Conservation (phyloP, 2,113 vertebrate species). For the Microtus oregoni region DNA sequence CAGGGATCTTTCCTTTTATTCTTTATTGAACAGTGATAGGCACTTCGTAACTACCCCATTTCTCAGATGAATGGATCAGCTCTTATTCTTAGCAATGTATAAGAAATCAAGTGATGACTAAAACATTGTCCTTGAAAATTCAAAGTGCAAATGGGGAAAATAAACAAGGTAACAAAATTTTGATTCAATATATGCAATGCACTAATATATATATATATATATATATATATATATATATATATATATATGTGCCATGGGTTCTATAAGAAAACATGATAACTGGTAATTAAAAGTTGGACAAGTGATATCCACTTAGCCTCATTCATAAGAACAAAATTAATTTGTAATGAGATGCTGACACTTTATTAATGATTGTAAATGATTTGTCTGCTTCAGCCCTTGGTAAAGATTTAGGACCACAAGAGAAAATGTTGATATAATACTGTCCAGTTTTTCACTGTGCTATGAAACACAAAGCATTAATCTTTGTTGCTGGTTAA, state of each 20-base stretch:
- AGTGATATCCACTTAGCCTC: conserved; percentile 19
- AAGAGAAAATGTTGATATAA: conserved; percentile 8
- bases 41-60: conserved; percentile 10
- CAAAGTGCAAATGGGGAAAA: conserved; percentile 9
- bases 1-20: conserved; percentile 29
- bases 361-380: conserved; percentile 11
- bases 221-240: too few relatives aligned
- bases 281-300: conserved; percentile 6
- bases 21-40: neutral
- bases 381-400: conserved; percentile 14
- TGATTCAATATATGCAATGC: conserved; percentile 1
- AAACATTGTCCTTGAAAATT: neutral
- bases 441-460: neutral
- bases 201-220: neutral
- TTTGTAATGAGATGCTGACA: neutral
- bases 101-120: conserved; percentile 18
- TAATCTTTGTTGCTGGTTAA: conserved; percentile 48
- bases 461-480: neutral
- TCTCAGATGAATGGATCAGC: neutral
- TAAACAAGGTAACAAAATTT: conserved; percentile 53
- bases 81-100: neutral
- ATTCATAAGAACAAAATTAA: too few relatives aligned
- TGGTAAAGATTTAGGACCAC: neutral
- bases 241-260: neutral
- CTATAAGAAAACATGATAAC: neutral